Percentiles rank a stretch among this genome's conserved stretches.
These are phyloP conservation scores for Orthonyx spaldingii DNA, from an alignment of 2,113 vertebrate species.

Conservation along the genomic window DNA sequence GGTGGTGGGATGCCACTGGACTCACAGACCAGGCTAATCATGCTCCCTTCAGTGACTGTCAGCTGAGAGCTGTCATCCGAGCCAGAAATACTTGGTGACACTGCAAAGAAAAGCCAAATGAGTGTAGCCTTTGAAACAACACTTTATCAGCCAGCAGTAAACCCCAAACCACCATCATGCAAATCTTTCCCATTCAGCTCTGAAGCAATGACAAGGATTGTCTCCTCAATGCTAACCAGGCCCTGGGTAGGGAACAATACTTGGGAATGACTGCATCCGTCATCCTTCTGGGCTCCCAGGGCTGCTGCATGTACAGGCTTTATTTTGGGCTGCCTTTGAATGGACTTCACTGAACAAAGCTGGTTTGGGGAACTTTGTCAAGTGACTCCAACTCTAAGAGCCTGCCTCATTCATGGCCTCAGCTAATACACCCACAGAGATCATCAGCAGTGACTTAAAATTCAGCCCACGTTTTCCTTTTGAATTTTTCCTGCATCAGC, in stretches of 20 bases:
- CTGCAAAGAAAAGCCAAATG: constrained; percentile 54
- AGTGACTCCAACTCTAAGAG: neutral
- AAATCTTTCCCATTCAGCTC: neutral
- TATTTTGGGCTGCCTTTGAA: neutral
- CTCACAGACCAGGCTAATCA: constrained; percentile 87
- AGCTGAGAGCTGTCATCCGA: constrained; percentile 78
- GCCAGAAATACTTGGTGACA: constrained; percentile 84
- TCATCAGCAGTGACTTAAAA: neutral
- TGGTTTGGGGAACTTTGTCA: neutral
- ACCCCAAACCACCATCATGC: neutral
- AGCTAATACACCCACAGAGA: neutral
- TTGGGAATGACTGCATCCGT: neutral
- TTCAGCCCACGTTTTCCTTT: neutral
- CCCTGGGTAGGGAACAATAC: neutral
- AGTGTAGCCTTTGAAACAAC: neutral
- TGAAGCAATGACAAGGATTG: neutral
- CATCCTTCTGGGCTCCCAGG: neutral
- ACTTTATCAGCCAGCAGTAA: neutral
- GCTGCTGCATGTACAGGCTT: neutral
- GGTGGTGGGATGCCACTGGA: constrained; percentile 94
- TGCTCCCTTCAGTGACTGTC: constrained; percentile 84
- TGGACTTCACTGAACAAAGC: neutral
- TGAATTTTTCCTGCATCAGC: neutral
- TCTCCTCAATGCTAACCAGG: neutral
- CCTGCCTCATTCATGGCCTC: neutral